Evolutionary conservation across 2,888 invertebrate species (phyloP), one percentile per base, ranked within the genome.

Genomic region (Vanessa cardui): DNA sequence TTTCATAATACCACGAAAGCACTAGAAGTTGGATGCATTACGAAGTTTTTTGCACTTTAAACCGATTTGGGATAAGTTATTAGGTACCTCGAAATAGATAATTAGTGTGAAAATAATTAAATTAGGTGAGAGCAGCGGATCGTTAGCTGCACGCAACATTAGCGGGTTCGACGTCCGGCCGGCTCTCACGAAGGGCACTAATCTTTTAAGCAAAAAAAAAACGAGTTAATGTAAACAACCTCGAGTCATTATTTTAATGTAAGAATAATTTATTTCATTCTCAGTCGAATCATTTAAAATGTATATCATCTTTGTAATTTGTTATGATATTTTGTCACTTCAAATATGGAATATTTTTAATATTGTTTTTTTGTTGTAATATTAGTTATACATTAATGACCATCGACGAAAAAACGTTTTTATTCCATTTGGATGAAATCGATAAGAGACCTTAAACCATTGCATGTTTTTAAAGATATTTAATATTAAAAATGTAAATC

Each of bases 21-120:
- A 18, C 20, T 49, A 18, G 4, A 52, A 7, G 50, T 31, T 9
- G 12, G 9, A 15, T n/a, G 47, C n/a, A 47, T 1, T 2, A 5
- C 2, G 2, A 26, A 26, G 26, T 1, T 26, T 39, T 54, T 59
- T 59, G 15, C 7, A 15, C 20, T n/a, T 50, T 9, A 52, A 60
- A 63, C 58, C 31, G 49, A 63, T 68, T 46, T 54, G 44, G 52
- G 39, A 33, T 56, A n/a, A 44, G 59, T 58, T 61, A 67, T 67
- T 66, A 69, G 62, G 67, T 70, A 73, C 72, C 70, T 78, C 73
- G 77, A 80, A 83, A 78, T 76, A 70, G 68, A 80, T 83, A 85
- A 85, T 87, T 84, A 85, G 79, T 80, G 80, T 81, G 78, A 78
- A 80, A 82, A 81, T 83, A 81, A 88, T 86, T 84, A 82, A 54